Conservation (phyloP, 2,113 vertebrate genomes). For the Petaurus breviceps region DNA sequence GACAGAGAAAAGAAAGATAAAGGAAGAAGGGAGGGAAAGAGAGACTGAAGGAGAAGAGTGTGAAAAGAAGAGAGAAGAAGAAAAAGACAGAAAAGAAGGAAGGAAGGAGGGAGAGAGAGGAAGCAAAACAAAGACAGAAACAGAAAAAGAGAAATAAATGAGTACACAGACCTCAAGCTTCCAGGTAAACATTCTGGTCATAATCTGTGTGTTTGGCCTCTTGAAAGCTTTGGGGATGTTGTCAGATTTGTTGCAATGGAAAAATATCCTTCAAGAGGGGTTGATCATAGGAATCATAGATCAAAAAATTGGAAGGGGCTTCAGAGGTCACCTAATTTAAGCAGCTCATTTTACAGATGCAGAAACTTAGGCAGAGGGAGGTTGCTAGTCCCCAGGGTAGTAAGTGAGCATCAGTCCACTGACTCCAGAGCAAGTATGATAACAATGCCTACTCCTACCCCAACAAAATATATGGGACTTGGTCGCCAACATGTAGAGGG, state of each 20-base stretch:
- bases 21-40: not conserved
- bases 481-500: not conserved
- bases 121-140: accelerated
- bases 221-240: not conserved
- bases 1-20: too few relatives aligned
- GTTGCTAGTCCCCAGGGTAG: not conserved
- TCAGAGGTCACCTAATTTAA: not conserved
- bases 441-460: not conserved
- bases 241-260: not conserved
- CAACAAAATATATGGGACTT: not conserved
- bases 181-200: not conserved
- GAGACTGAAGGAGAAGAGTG: not conserved
- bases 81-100: not conserved
- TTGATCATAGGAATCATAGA: not conserved
- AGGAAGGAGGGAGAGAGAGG: not conserved
- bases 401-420: not conserved
- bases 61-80: not conserved
- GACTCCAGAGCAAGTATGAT: not conserved
- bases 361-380: not conserved
- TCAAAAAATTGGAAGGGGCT: not conserved
- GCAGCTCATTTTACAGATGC: not conserved
- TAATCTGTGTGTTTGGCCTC: not conserved
- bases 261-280: not conserved
- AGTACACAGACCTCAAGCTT: not conserved
- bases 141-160: not conserved